Percentiles rank a stretch among this genome's conserved stretches.
Evolutionary conservation across 2,888 invertebrate species (phyloP).

Genomic region (Platycheirus albimanus): DNA sequence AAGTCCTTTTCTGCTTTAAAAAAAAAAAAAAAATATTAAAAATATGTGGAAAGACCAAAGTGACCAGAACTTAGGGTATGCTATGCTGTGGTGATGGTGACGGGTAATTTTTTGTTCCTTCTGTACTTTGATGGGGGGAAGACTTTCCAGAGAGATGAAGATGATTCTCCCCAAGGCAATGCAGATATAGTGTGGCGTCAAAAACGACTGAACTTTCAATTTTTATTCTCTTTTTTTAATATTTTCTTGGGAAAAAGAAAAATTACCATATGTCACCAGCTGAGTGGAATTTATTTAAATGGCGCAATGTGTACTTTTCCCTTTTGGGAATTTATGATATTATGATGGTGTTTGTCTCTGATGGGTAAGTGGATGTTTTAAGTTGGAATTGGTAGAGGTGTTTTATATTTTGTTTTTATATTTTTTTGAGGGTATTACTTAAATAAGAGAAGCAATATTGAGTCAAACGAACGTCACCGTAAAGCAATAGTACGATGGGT

Average conservation of each 20-base stretch:
- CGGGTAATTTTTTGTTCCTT: background rate
- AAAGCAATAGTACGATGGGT: too few species aligned
- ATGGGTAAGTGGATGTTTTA: background rate
- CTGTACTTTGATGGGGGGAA: constrained; percentile 22
- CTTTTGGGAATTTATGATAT: constrained; percentile 19
- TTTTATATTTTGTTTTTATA: too few species aligned
- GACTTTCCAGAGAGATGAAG: constrained; percentile 28
- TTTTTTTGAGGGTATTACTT: too few species aligned
- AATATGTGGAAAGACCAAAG: constrained; percentile 33
- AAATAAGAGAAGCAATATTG: too few species aligned
- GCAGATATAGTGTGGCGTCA: constrained; percentile 42
- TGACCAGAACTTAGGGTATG: constrained; percentile 41
- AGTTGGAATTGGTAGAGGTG: too few species aligned
- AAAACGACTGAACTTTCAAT: constrained; percentile 50
- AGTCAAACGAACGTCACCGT: too few species aligned
- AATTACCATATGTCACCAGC: constrained; percentile 50
- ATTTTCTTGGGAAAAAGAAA: constrained; percentile 4
- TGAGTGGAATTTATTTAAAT: constrained; percentile 59
- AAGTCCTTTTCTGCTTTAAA: too few species aligned
- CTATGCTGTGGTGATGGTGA: background rate
- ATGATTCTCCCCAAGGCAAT: constrained; percentile 17
- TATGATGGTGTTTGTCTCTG: background rate
- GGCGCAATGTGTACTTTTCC: constrained; percentile 22
- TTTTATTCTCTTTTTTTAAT: constrained; percentile 3
- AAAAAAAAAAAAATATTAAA: background rate